Conservation (phyloP, 2,797 vertebrate species). For the Cuniculus paca region DNA sequence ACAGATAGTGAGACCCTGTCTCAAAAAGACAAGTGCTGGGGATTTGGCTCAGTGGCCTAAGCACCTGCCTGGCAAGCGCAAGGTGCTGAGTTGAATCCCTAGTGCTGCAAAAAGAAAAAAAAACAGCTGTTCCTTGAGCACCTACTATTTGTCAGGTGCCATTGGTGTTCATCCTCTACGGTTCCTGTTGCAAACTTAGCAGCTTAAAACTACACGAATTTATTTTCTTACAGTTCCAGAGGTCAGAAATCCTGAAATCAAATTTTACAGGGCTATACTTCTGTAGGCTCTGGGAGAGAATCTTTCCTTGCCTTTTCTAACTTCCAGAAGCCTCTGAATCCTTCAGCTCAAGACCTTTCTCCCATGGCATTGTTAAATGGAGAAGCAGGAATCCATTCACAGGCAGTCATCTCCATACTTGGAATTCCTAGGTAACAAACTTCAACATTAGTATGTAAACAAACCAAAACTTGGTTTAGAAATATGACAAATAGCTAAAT, state of each 20-base stretch:
- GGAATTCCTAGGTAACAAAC: neutral
- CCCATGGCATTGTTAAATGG: neutral
- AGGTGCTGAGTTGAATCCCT: no score
- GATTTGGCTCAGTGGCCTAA: no score
- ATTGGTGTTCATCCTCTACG: neutral
- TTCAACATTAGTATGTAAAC: neutral
- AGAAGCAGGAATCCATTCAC: neutral
- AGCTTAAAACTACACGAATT: slow-evolving; percentile 40
- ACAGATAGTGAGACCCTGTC: no score
- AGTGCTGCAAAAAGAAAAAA: no score
- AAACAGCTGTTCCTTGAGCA: neutral
- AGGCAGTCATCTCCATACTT: neutral
- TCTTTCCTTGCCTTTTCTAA: neutral
- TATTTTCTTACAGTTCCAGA: slow-evolving; percentile 39
- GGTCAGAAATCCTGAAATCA: slow-evolving; percentile 1
- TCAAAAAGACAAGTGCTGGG: no score
- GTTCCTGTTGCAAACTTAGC: slow-evolving; percentile 22
- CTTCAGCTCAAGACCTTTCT: neutral
- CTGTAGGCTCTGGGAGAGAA: neutral
- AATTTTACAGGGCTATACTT: neutral
- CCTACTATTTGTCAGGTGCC: neutral
- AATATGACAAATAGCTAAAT: neutral
- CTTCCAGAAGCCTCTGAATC: neutral
- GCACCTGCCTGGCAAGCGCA: no score
- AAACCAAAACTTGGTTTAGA: neutral